Evolutionary conservation across 2,797 vertebrate genomes (phyloP), one percentile per base, ranked within the genome.

Genomic region (Tragopan temminckii): DNA sequence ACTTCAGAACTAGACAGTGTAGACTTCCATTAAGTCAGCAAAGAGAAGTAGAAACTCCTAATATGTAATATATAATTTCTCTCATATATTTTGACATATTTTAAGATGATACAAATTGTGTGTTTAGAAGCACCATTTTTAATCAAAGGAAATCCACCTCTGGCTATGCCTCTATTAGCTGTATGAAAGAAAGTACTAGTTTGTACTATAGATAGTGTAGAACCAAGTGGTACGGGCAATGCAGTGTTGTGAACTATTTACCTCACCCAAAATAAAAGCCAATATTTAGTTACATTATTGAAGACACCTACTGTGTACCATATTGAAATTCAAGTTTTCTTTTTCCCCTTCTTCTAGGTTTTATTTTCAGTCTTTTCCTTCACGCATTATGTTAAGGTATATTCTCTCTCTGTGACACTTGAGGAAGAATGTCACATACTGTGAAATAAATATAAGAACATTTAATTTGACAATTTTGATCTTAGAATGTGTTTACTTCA

Each of bases 361-460:
- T 68, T 8, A 48, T 68, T 48, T 68, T 48, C 66, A 36, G 46
- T 29, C 33, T 35, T 68, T 48, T 36, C 63, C 42, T 29, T 42
- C 35, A 5, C 21, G 21, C 6, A 10, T 33, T 53, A 1, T 45
- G 8, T 23, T 57, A 62, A 50, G 8, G 7, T 40, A 8, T 57
- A 58, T n/a, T 68, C 75, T 74, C 25, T 63, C 8, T 40, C 25
- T 15, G 9, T 24, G 16, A 2, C 16, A 43, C 5, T 33, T 77
- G 9, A 66, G 42, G 25, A 82, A 77, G 19, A 63, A 43, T 19
- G 3, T 14, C n/a, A 14, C 5, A n/a, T 1, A 3, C 9, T 36
- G 1, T 50, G 20, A 74, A 66, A 48, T 0, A 29, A 2, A 13
- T 20, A 15, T 1, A 3, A 53, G 5, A 63, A 45, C 4, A 25